Base-by-base conservation (phyloP, 2,113 vertebrate genomes). In the Osmerus eperlanus region DNA sequence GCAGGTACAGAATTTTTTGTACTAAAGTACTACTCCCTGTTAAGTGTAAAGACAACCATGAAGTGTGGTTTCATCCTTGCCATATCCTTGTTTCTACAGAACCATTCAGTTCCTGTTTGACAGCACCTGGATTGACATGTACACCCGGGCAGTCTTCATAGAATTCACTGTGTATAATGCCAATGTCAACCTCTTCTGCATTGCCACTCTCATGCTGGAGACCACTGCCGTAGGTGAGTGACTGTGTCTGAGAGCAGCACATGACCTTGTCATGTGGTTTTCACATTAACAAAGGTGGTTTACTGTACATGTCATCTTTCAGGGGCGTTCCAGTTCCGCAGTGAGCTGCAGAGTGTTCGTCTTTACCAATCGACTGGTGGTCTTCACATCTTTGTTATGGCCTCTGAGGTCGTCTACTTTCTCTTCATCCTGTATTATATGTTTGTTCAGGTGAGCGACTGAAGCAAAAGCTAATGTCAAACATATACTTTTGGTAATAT, bases 131-230 rank as follows among this genome's bases (percentile, higher is more conserved):
- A 86, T 99, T 71, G 96, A 99, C 71, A 73, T 83, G 65, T 93
- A 94, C 85, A 98, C 95, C 5, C 93, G 95, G 79, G 96, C 95
- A 0, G 83, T 96, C 79, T 97, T 99, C 87, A 91, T 95, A 68
- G 96, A 98, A 88, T 98, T 99, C 84, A 97, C 95, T 0, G 92
- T 97, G 81, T 98, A 99, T 88, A 99, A 99, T 0, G 95, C 96
- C 76, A 99, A 96, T 0, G 91, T 99, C 83, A 99, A 98, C 86
- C 93, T 99, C 61, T 98, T 98, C 89, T 98, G 95, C 85, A 91
- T 95, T 9, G 81, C 94, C 78, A 94, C 84, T 0, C 91, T 99
- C 66, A 93, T 94, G 67, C 91, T 98, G 79, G 97, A 98, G 89
- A 96, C 92, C 77, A 93, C 91, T 12, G 94, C 93, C 63, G 89